Evolutionary conservation across 53 echinoderm and acorn worm genomes (phyloP).

Genomic region (Crossaster papposus): DNA sequence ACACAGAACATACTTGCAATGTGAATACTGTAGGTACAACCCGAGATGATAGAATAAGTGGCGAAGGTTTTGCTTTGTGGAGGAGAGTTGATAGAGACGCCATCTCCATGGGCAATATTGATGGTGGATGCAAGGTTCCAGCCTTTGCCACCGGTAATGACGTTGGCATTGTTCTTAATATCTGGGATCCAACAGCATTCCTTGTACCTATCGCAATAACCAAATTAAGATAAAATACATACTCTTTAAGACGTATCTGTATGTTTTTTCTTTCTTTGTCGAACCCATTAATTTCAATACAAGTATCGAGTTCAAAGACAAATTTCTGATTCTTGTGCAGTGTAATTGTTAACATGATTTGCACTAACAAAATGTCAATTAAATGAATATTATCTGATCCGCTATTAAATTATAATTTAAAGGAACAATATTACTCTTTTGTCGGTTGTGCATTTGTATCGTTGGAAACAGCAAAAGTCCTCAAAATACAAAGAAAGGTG

Average conservation of each 20-base stretch:
- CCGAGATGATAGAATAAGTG: constrained; percentile 10
- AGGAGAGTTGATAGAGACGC: constrained; percentile 29
- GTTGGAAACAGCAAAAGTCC: too few species aligned
- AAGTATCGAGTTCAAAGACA: too few species aligned
- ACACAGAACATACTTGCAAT: constrained; percentile 15
- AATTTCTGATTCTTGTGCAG: too few species aligned
- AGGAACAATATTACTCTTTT: too few species aligned
- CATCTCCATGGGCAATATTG: constrained; percentile 60
- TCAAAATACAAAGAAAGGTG: too few species aligned
- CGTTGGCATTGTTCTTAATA: constrained; percentile 18
- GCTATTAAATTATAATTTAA: too few species aligned
- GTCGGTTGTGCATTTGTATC: too few species aligned
- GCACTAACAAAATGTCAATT: too few species aligned
- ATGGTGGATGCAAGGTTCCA: constrained; percentile 59
- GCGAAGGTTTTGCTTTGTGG: constrained; percentile 32
- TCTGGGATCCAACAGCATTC: constrained; percentile 47
- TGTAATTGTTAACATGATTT: too few species aligned
- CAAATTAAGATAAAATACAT: not conserved
- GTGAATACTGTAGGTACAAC: constrained; percentile 19
- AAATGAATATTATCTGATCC: too few species aligned
- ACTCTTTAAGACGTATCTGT: not conserved
- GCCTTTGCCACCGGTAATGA: not conserved
- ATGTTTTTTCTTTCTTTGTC: too few species aligned
- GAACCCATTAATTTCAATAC: too few species aligned
- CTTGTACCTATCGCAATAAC: constrained; percentile 7